Evolutionary conservation across 2,888 invertebrate genomes (phyloP), one percentile per base, ranked within the genome.

Genomic region (Ormyrus rosae): DNA sequence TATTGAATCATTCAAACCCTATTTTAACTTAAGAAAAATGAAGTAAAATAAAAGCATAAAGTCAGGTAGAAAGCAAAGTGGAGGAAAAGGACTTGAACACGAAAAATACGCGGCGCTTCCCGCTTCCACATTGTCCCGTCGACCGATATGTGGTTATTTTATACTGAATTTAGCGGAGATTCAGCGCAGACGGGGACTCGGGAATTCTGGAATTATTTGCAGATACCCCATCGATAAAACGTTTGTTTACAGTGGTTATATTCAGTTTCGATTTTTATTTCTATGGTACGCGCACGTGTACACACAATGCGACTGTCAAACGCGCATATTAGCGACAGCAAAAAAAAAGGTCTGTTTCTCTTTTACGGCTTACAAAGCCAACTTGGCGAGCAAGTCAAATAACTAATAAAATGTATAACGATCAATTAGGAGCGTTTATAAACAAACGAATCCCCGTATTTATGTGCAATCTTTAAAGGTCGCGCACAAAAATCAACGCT

Each of bases 161-260:
- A 53, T 51, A 53, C 11, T 51, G 48, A 5, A 19, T 19, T 19
- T 63, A 34, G 34, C 34, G 8, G 45, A 9, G 19, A 19, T 19
- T 19, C 19, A 8, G 56, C 50, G 58, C 50, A 34, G 10, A 48
- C 78, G 56, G 51, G 10, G 48, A 58, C 68, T 71, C 13, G 75
- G 67, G 70, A 76, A 61, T 69, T 69, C 48, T 11, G 60, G 69
- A 77, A 77, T 77, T 80, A 80, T 82, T 77, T 77, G 70, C 71
- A 63, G 58, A 78, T 78, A 74, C 13, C 51, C 63, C 78, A 80
- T 73, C 76, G 73, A 80, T 82, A 73, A 79, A 82, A 64, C 65
- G 73, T 82, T 71, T 80, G 78, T 82, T 80, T 82, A 80, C 78
- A 71, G 69, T 82, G 71, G 69, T 19, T 61, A 60, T 50, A 58